phyloP scores from a whole-genome alignment of 2,797 vertebrate species.

The Acanthurus lineatus region DNA sequence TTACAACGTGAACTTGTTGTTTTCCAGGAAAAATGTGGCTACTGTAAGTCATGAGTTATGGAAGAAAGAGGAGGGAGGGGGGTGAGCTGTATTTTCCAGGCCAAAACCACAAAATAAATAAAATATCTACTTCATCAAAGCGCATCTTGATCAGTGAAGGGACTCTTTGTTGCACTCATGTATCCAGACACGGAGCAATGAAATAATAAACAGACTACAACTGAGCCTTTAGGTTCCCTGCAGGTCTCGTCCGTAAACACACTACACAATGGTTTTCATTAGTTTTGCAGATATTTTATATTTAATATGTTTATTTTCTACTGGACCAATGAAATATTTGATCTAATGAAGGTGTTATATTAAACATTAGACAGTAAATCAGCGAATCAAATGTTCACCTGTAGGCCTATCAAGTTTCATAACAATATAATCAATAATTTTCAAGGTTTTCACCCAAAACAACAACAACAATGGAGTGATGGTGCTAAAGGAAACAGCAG shows the following conservation, averaged over 20 bases:
- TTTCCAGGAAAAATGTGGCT: slow-evolving; percentile 30
- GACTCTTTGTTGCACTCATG: slow-evolving; percentile 56
- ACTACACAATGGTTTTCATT: neutral
- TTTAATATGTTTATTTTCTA: too few species aligned
- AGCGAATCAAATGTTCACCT: too few species aligned
- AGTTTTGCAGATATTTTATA: too few species aligned
- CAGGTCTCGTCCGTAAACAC: neutral
- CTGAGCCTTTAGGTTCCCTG: neutral
- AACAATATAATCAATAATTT: too few species aligned
- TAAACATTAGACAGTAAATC: too few species aligned
- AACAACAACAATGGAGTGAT: too few species aligned
- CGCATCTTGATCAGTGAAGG: slow-evolving; percentile 22
- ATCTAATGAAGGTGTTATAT: too few species aligned
- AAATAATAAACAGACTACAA: slow-evolving; percentile 6
- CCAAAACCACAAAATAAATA: slow-evolving; percentile 19
- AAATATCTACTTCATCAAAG: slow-evolving; percentile 21
- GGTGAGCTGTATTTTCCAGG: neutral
- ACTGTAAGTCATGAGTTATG: slow-evolving; percentile 33
- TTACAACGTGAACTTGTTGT: slow-evolving; percentile 26
- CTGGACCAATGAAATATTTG: too few species aligned
- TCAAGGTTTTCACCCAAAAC: too few species aligned
- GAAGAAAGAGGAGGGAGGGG: neutral
- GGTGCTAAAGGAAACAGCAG: neutral
- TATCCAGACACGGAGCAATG: slow-evolving; percentile 13
- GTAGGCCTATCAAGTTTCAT: too few species aligned